phyloP scores from a whole-genome alignment of 2,888 invertebrate species.

The Plagodis pulveraria region DNA sequence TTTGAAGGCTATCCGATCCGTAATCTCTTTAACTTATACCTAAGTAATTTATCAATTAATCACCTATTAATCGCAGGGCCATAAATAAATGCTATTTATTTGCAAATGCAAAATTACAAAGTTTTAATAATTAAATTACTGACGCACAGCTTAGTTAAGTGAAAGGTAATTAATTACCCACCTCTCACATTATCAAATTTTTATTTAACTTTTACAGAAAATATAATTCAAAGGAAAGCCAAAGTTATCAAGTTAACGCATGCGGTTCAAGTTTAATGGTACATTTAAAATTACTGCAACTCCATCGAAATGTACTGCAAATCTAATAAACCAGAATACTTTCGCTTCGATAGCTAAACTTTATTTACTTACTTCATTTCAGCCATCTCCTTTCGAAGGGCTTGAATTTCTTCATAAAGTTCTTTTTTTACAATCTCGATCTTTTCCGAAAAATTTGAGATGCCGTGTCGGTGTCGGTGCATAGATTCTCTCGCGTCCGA shows the following conservation, averaged over 20 bases:
- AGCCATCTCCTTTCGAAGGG: conserved; percentile 62
- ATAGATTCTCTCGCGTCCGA: neutral
- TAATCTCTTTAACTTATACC: no score
- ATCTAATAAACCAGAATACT: conserved; percentile 23
- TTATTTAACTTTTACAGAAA: no score
- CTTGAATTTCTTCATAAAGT: conserved; percentile 56
- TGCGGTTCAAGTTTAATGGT: conserved; percentile 6
- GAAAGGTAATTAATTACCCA: no score
- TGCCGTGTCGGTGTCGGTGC: conserved; percentile 29
- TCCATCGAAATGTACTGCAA: conserved; percentile 28
- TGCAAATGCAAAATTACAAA: neutral
- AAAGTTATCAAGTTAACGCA: neutral
- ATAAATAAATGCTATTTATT: neutral
- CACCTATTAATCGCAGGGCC: neutral
- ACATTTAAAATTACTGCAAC: conserved; percentile 4
- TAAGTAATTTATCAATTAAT: no score
- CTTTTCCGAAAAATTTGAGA: conserved; percentile 55
- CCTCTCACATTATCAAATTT: no score
- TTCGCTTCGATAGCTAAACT: conserved; percentile 11
- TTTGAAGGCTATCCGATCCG: no score
- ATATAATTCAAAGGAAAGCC: neutral
- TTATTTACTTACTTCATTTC: conserved; percentile 67
- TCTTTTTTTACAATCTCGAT: conserved; percentile 57
- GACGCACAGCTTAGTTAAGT: neutral
- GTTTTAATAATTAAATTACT: neutral